phyloP scores from a whole-genome alignment of 2,113 vertebrate genomes.

The Salvelinus alpinus region DNA sequence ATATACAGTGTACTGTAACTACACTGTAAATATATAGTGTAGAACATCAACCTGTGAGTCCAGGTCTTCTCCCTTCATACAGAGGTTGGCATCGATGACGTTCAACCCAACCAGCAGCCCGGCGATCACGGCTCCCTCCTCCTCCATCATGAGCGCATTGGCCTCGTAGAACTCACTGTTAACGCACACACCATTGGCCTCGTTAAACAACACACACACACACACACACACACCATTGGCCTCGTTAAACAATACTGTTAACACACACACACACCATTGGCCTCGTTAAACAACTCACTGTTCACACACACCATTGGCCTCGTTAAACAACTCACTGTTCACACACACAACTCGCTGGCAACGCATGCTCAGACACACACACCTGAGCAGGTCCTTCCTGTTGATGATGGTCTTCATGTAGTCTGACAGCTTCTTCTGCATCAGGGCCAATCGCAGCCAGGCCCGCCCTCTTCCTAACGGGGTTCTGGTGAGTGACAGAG shows the following conservation, averaged over 20 bases:
- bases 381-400: slow-evolving; percentile 97
- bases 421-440: slow-evolving; percentile 99
- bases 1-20: too few species aligned
- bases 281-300: too few species aligned
- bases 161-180: slow-evolving; percentile 91
- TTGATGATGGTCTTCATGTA: slow-evolving; percentile 99
- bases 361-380: slow-evolving; percentile 10
- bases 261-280: too few species aligned
- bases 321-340: too few species aligned
- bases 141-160: slow-evolving; percentile 98
- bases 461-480: slow-evolving; percentile 94
- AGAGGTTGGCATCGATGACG: slow-evolving; percentile 98
- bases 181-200: not conserved
- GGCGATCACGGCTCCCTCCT: slow-evolving; percentile 96
- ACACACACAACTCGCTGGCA: too few species aligned
- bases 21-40: too few species aligned
- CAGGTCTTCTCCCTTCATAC: slow-evolving; percentile 98
- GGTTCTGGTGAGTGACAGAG: slow-evolving; percentile 73
- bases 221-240: too few species aligned
- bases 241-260: too few species aligned
- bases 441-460: slow-evolving; percentile 93
- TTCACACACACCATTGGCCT: too few species aligned
- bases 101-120: slow-evolving; percentile 94
- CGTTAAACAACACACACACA: too few species aligned
- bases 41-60: slow-evolving; percentile 88